Conservation (phyloP, 2,888 invertebrate species). For the Pharmacophagus antenor region DNA sequence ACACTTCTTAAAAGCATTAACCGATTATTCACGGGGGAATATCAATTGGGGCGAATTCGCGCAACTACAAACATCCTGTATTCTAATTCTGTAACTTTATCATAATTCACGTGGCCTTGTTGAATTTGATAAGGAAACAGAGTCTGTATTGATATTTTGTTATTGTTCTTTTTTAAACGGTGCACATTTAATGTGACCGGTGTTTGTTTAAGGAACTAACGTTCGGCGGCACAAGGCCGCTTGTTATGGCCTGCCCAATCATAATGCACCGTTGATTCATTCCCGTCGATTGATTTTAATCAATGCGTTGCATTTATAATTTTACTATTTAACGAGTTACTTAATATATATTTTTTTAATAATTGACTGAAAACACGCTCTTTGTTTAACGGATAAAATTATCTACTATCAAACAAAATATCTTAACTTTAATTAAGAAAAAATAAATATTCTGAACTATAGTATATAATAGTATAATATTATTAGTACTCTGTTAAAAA, state of each 20-base stretch:
- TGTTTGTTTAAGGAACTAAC: constrained; percentile 37
- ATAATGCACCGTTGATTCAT: constrained; percentile 38
- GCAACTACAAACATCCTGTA: constrained; percentile 51
- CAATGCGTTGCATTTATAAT: constrained; percentile 33
- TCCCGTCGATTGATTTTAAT: constrained; percentile 36
- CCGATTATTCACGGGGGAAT: no score
- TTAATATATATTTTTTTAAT: neutral
- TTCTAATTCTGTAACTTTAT: constrained; percentile 66
- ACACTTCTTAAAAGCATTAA: neutral
- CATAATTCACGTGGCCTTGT: constrained; percentile 70
- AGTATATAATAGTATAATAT: no score
- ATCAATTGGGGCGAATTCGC: neutral
- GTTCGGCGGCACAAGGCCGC: constrained; percentile 39
- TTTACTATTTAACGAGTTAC: constrained; percentile 8
- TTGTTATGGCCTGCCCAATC: constrained; percentile 35
- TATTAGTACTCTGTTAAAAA: no score
- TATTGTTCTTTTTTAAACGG: constrained; percentile 46
- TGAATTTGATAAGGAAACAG: constrained; percentile 55
- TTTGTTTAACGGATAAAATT: no score
- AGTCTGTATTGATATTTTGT: constrained; percentile 46
- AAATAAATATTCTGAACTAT: neutral
- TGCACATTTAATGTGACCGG: constrained; percentile 46
- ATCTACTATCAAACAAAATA: no score
- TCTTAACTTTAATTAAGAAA: no score
- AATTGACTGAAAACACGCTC: neutral